Base-by-base conservation (phyloP, 1,140 invertebrate genomes). In the Trichogramma pretiosum region DNA sequence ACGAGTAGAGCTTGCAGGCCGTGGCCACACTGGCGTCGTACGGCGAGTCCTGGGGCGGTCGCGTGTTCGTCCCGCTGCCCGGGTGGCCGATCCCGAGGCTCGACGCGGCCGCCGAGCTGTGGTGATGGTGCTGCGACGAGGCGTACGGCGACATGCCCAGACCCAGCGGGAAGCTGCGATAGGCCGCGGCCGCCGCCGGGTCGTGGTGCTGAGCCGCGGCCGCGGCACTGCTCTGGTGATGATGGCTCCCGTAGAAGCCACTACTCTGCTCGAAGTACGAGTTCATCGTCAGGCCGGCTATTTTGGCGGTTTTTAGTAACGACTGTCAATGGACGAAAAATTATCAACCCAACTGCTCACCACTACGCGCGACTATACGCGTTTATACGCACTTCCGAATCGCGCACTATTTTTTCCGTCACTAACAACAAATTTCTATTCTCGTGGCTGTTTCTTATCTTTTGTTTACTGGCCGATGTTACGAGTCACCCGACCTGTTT, bases 211-310 rank as follows among this genome's bases (percentile, higher is more conserved):
- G 77, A 58, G 86, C 83, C 54, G 81, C 81, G 8, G 80, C 77
- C 30, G 81, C 80, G 14, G 81, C 77, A 52, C 81, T 76, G 62
- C 85, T 82, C 64, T 88, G 85, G 58, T 87, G 85, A 70, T 89
- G 89, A 57, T 85, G 81, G 48, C 88, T 88, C 74, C 93, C 93
- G 77, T 93, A 93, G 69, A 89, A 88, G 70, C 68, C 63, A 37
- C 67, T 59, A 56, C 84, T 83, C 75, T 92, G 89, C 74, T 93
- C 89, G 70, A 93, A 94, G 73, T 93, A 93, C 63, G 89, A 91
- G 82, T 93, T 93, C 90, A 93, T 93, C 26, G 24, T 43, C 3
- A n/a, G 64, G 48, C 64, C 62, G 57, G 57, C 53, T 67, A 70
- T 65, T 40, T 65, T 65, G 60, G 34, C 53, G 58, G 50, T 56